These are phyloP conservation scores for Medauroidea extradentata DNA, from an alignment of 1,140 invertebrate genomes.

Conservation along the genomic window DNA sequence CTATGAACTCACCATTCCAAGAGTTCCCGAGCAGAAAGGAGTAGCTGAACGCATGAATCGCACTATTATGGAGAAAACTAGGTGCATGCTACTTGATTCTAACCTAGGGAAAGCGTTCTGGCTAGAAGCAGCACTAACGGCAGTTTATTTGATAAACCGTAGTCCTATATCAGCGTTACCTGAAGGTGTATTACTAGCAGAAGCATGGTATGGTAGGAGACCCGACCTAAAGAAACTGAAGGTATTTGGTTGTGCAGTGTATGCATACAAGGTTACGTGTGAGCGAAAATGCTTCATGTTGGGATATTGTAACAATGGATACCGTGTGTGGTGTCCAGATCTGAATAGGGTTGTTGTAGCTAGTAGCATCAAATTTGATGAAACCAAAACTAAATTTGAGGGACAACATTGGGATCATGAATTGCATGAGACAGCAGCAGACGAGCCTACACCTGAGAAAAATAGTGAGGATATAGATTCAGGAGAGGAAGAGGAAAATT, in stretches of 20 bases:
- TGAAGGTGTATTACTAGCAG: neutral
- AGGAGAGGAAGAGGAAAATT: neutral
- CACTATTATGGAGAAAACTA: constrained; percentile 15
- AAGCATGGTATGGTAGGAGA: neutral
- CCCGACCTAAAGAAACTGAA: neutral
- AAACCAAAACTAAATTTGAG: neutral
- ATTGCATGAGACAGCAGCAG: neutral
- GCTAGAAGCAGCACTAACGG: constrained; percentile 44
- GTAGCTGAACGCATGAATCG: constrained; percentile 31
- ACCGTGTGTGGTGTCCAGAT: neutral
- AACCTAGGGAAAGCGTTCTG: constrained; percentile 39
- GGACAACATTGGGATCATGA: neutral
- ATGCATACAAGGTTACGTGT: neutral
- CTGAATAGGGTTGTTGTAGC: neutral
- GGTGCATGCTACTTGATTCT: constrained; percentile 34
- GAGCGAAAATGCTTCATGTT: neutral
- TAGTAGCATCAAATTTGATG: neutral
- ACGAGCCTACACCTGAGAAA: neutral
- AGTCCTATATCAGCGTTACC: constrained; percentile 17
- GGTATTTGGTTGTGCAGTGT: neutral
- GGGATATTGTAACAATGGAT: neutral
- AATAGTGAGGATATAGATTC: neutral
- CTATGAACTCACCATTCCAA: constrained; percentile 26
- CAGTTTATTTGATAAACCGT: constrained; percentile 42
- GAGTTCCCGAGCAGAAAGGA: constrained; percentile 39